Conservation (phyloP, 2,113 vertebrate species). For the Ailuropoda melanoleuca region DNA sequence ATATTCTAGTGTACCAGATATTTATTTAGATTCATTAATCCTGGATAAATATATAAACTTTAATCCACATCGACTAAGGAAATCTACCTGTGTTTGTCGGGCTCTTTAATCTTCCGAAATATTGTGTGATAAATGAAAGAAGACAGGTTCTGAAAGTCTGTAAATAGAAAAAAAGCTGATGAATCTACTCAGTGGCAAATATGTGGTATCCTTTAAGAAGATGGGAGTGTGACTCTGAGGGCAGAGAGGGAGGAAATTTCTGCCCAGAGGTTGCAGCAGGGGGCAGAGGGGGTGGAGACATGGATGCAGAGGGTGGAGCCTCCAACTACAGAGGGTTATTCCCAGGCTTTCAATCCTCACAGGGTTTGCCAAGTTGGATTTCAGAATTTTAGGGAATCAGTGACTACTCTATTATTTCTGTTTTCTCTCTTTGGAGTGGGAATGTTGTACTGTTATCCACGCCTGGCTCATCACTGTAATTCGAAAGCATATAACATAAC, state of each 20-base stretch:
- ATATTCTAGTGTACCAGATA: background rate
- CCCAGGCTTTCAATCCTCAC: background rate
- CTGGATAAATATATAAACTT: background rate
- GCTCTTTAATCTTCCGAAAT: background rate
- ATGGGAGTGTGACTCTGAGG: background rate
- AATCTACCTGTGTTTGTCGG: background rate
- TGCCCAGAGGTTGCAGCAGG: background rate
- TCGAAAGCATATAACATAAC: background rate
- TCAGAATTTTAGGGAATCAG: background rate
- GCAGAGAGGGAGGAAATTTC: background rate
- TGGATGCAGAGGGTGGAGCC: background rate
- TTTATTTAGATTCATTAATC: background rate
- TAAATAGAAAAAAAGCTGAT: background rate
- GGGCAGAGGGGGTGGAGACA: background rate
- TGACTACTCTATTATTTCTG: background rate
- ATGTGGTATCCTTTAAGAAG: background rate
- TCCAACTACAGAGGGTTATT: background rate
- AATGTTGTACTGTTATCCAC: background rate
- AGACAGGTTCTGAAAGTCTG: background rate
- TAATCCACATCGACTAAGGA: background rate
- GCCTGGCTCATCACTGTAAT: background rate
- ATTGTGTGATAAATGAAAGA: background rate
- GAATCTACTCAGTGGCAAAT: background rate
- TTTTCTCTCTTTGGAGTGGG: background rate
- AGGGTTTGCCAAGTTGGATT: background rate